Evolutionary conservation across 23 tunicate genomes (phyloP).

Genomic region (Diplosoma virens): DNA sequence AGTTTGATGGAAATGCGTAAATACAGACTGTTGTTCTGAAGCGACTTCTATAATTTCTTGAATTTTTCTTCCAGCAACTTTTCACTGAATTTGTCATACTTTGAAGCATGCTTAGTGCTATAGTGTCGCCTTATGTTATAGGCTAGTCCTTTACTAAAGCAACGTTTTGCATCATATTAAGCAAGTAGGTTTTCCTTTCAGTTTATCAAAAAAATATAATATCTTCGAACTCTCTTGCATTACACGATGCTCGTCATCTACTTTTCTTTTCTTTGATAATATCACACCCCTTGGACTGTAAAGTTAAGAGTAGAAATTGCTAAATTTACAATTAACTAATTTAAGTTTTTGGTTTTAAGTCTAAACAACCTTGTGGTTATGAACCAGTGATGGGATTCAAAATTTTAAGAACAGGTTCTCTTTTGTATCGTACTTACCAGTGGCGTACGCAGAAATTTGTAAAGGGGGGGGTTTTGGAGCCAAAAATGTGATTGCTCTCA

Average conservation of each 20-base stretch:
- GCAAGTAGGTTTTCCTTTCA: conserved; percentile 16
- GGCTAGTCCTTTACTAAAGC: conserved; percentile 11
- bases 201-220: conserved; percentile 5
- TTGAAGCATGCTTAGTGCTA: not conserved
- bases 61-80: conserved; percentile 2
- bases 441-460: too few species aligned
- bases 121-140: not conserved
- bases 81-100: conserved; percentile 1
- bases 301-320: not conserved
- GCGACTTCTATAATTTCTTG: not conserved
- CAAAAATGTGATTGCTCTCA: too few species aligned
- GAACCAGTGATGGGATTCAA: too few species aligned
- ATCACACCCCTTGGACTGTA: not conserved
- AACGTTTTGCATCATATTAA: conserved; percentile 13
- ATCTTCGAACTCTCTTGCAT: conserved; percentile 1
- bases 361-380: not conserved
- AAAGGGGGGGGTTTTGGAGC: too few species aligned
- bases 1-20: not conserved
- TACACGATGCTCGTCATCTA: not conserved
- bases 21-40: not conserved
- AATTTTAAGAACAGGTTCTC: too few species aligned
- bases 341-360: not conserved
- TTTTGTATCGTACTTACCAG: too few species aligned
- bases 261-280: conserved; percentile 7
- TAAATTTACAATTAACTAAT: not conserved